phyloP scores from a whole-genome alignment of 2,113 vertebrate genomes.

The Callipepla squamata region DNA sequence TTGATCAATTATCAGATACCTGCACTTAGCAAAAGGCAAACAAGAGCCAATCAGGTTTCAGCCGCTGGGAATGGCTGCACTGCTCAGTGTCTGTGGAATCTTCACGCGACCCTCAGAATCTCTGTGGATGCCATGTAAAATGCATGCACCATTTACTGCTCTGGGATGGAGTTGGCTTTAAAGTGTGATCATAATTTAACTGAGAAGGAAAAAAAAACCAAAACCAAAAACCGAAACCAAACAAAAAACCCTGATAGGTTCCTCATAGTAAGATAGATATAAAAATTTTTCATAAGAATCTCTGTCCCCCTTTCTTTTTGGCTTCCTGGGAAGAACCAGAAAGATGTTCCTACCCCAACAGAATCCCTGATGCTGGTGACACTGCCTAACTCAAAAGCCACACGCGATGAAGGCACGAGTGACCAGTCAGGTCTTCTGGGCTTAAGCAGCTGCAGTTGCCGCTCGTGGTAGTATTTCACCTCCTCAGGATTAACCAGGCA shows the following conservation, averaged over 20 bases:
- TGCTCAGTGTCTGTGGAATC: constrained; percentile 37
- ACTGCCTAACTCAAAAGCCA: constrained; percentile 76
- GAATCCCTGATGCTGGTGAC: constrained; percentile 76
- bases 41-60: constrained; percentile 73
- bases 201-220: neutral
- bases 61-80: constrained; percentile 49
- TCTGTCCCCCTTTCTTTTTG: constrained; percentile 71
- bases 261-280: constrained; percentile 76
- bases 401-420: constrained; percentile 70
- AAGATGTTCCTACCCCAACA: constrained; percentile 66
- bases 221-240: neutral
- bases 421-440: constrained; percentile 74
- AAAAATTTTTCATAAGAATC: constrained; percentile 77
- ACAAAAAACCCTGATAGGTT: constrained; percentile 65
- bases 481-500: constrained; percentile 69
- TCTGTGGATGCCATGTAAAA: constrained; percentile 66
- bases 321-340: constrained; percentile 72
- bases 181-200: constrained; percentile 73
- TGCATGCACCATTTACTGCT: constrained; percentile 66
- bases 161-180: constrained; percentile 74
- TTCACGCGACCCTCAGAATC: constrained; percentile 34
- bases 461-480: constrained; percentile 67
- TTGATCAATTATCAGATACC: constrained; percentile 76
- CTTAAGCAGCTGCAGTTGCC: constrained; percentile 58
- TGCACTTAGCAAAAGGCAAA: constrained; percentile 77